phyloP scores from a whole-genome alignment of 2,113 vertebrate genomes.

The Neotoma lepida region DNA sequence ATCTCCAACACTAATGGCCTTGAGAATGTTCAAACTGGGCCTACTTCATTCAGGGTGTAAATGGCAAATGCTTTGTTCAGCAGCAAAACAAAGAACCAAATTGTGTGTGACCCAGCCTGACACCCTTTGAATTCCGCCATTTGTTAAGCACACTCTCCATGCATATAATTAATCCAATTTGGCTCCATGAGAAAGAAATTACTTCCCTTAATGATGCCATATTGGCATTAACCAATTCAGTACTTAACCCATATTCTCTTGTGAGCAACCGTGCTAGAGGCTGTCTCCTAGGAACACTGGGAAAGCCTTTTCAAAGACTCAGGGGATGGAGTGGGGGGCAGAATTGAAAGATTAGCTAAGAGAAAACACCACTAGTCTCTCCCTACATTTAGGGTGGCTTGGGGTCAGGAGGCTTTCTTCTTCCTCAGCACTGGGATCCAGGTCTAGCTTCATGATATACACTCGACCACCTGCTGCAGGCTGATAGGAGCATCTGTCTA shows the following conservation, averaged over 20 bases:
- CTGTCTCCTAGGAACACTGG: neutral
- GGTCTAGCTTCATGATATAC: constrained; percentile 53
- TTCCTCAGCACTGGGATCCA: neutral
- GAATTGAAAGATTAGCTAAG: constrained; percentile 68
- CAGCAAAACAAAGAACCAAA: constrained; percentile 53
- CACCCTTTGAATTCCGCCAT: neutral
- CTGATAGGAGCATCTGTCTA: constrained; percentile 65
- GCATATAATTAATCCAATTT: constrained; percentile 75
- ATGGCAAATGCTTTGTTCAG: neutral
- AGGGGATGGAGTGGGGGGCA: fast-evolving
- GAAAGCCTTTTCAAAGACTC: constrained; percentile 11
- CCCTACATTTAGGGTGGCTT: constrained; percentile 44
- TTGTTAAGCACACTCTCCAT: neutral
- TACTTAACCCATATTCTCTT: neutral
- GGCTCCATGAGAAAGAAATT: constrained; percentile 59
- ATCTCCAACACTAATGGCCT: neutral
- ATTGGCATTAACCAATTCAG: constrained; percentile 47
- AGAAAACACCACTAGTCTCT: constrained; percentile 61
- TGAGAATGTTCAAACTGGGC: neutral
- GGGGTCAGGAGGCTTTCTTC: neutral
- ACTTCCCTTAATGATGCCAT: constrained; percentile 57
- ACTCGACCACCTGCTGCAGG: constrained; percentile 65
- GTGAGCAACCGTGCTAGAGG: neutral
- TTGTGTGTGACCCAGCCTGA: neutral
- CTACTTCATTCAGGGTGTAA: constrained; percentile 26